phyloP scores from a whole-genome alignment of 2,888 invertebrate genomes.

The Rapana venosa region DNA sequence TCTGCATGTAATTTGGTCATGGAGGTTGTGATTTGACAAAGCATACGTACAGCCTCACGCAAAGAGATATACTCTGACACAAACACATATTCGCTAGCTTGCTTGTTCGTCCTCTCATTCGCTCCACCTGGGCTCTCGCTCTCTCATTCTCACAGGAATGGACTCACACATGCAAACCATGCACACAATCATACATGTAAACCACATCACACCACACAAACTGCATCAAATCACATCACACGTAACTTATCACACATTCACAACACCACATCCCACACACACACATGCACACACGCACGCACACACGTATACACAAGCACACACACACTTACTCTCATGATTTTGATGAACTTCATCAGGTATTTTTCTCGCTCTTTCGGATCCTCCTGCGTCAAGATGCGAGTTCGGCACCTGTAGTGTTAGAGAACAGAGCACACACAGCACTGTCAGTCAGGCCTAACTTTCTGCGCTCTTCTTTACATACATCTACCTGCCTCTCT shows the following conservation, averaged over 20 bases:
- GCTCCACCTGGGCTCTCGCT: no score
- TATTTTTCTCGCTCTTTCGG: conserved; percentile 97
- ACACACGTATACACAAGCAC: neutral
- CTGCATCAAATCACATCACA: neutral
- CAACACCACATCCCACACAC: neutral
- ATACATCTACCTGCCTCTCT: no score
- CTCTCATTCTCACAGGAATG: no score
- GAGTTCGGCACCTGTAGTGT: conserved; percentile 87
- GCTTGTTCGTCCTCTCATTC: no score
- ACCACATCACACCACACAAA: neutral
- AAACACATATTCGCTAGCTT: no score
- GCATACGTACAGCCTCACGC: neutral
- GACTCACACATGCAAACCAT: neutral
- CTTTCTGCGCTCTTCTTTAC: no score
- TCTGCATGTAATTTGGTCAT: no score
- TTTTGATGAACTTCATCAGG: conserved; percentile 94
- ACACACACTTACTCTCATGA: conserved; percentile 88
- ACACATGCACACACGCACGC: neutral
- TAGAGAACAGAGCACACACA: no score
- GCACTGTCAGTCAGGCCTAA: no score
- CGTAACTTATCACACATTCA: neutral
- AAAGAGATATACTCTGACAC: neutral
- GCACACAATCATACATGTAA: neutral
- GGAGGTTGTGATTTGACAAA: no score
- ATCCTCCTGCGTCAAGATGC: conserved; percentile 93